Percentiles rank a stretch among this genome's conserved stretches.
These are phyloP conservation scores for Drosophila austrosaltans DNA, from an alignment of 2,888 invertebrate genomes.

Conservation along the genomic window DNA sequence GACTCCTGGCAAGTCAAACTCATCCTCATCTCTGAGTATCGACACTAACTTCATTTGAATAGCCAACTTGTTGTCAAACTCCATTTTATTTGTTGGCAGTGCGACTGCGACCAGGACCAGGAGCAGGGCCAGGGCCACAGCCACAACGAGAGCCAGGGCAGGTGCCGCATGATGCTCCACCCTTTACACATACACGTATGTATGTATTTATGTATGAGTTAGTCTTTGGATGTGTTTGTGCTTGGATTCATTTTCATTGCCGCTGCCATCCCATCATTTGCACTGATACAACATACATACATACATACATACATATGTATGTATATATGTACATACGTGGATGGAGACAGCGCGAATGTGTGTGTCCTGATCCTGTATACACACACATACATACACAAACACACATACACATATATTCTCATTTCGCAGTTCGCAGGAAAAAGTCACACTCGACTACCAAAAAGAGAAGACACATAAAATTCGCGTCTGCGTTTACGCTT, in stretches of 20 bases:
- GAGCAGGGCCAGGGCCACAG: constrained; percentile 10
- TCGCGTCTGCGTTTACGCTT: constrained; percentile 74
- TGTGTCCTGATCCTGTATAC: constrained; percentile 5
- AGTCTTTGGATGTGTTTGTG: constrained; percentile 14
- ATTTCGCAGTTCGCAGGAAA: constrained; percentile 50
- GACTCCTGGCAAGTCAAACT: constrained; percentile 6
- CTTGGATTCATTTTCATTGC: constrained; percentile 41
- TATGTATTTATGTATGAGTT: constrained; percentile 13
- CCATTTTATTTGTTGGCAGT: constrained; percentile 51
- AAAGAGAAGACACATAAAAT: constrained; percentile 52
- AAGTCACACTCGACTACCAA: constrained; percentile 63
- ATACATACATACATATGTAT: not conserved
- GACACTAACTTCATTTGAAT: constrained; percentile 19
- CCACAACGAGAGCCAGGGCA: constrained; percentile 1
- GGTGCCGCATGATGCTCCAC: constrained; percentile 50
- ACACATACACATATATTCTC: constrained; percentile 36
- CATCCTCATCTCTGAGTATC: constrained; percentile 11
- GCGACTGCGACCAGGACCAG: not conserved
- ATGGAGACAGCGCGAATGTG: constrained; percentile 1
- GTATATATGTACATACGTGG: constrained; percentile 11
- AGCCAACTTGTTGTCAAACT: constrained; percentile 34
- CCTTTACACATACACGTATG: constrained; percentile 37
- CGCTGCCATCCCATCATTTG: constrained; percentile 35
- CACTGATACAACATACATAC: constrained; percentile 10
- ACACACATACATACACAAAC: constrained; percentile 18